Base-by-base conservation (phyloP, 2,797 vertebrate species). In the Sebastes nivosus region DNA sequence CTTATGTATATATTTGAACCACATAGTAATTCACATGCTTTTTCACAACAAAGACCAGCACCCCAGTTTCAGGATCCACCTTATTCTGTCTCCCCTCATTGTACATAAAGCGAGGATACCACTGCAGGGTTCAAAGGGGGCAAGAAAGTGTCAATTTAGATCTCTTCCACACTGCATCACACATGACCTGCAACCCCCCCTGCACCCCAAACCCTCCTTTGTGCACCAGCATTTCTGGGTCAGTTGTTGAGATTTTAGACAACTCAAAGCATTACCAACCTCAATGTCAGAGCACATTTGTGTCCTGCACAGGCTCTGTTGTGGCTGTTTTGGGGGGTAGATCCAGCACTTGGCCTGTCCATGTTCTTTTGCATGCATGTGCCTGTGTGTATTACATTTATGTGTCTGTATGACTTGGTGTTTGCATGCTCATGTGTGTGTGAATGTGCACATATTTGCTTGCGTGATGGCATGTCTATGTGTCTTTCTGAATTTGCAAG, bases 221-320 rank as follows among this genome's bases (percentile, higher is more conserved):
- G 42, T 86, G 81, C 75, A 79, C 77, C 79, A 87, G 64, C 76
- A 86, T 93, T 94, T 96, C 93, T 95, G 93, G 95, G 94, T 95
- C 94, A 96, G 86, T 94, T 92, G 82, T 89, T 89, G 77, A 86
- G 92, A 89, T 92, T 95, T 94, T 84, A 87, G 93, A 93, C 91
- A 91, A 90, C 88, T 86, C 85, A 68, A 79, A 92, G 88, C 87
- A 86, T 89, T 89, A 88, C 77, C 85, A 89, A 86, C 83, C 77
- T 82, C 72, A 70, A 59, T 91, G 95, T 95, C 95, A 90, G 81
- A 92, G 82, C 84, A 32, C 71, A 95, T 95, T 94, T 94, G 79
- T 87, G 79, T 95, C 86, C 22, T 20, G 67, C 68, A 59, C 34
- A 2, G 75, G 60, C 83, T 80, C 90, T 75, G 73, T 79, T 63